These are phyloP conservation scores for Sterrhoptilus dennistouni DNA, from an alignment of 2,113 vertebrate genomes.

Conservation along the genomic window DNA sequence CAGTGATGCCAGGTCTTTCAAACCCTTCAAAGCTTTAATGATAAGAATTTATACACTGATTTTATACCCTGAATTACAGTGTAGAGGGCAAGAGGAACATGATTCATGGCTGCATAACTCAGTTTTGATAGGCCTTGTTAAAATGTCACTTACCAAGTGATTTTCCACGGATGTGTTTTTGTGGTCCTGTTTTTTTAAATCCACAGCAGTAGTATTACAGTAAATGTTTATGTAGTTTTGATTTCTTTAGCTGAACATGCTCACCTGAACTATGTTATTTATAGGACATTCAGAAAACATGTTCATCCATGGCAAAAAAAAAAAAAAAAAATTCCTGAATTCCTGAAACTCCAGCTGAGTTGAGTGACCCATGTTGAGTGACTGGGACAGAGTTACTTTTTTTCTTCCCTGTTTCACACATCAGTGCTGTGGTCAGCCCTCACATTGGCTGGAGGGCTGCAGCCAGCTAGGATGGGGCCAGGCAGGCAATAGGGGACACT, in stretches of 20 bases:
- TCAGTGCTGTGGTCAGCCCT: not conserved
- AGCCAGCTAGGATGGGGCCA: accelerated
- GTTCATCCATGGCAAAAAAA: not conserved
- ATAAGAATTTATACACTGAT: not conserved
- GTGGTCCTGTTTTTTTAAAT: not conserved
- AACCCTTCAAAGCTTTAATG: accelerated
- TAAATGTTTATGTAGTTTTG: not conserved
- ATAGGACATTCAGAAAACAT: not conserved
- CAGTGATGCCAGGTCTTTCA: not conserved
- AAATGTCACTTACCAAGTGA: not conserved
- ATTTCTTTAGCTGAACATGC: not conserved
- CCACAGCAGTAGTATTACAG: not conserved
- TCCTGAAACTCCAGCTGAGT: not conserved
- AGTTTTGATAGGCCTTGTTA: not conserved
- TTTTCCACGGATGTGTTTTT: not conserved
- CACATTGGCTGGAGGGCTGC: not conserved
- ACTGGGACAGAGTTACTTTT: not conserved
- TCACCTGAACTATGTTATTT: not conserved
- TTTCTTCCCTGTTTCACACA: not conserved
- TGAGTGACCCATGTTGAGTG: not conserved
- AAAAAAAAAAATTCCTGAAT: too few relatives aligned
- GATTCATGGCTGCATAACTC: not conserved
- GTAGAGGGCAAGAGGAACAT: accelerated
- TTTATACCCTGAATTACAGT: not conserved
- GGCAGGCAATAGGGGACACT: too few relatives aligned